These are phyloP conservation scores for Melanocharis versteri DNA, from an alignment of 2,113 vertebrate species.

Conservation along the genomic window DNA sequence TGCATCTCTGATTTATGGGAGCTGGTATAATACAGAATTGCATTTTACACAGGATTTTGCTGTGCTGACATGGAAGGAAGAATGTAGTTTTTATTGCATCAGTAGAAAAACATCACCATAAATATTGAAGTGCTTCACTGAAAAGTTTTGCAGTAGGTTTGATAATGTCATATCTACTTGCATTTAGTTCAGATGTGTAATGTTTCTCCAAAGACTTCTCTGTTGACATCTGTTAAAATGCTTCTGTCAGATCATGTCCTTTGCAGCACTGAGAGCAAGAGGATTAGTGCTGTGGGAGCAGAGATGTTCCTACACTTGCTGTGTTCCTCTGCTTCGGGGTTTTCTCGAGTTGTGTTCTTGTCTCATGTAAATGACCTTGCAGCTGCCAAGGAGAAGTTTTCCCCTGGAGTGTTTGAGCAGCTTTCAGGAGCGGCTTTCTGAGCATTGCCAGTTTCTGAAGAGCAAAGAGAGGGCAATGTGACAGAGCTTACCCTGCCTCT, in stretches of 20 bases:
- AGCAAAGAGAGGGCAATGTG: not conserved
- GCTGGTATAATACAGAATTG: not conserved
- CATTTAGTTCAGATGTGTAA: not conserved
- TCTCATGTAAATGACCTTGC: not conserved
- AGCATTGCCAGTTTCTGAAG: not conserved
- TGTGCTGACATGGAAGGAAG: not conserved
- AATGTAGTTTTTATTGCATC: not conserved
- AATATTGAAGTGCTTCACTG: not conserved
- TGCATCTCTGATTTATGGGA: not conserved
- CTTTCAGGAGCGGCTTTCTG: not conserved
- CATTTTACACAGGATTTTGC: not conserved
- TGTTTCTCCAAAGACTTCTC: not conserved
- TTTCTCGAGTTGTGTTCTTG: not conserved
- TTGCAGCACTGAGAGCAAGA: not conserved
- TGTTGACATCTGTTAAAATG: not conserved
- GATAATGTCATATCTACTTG: not conserved
- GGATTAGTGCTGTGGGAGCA: not conserved
- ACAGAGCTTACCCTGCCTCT: not conserved
- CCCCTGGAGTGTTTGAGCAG: not conserved
- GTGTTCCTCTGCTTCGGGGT: not conserved
- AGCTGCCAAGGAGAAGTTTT: not conserved
- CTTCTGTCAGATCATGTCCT: not conserved
- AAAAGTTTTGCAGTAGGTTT: not conserved
- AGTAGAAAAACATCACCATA: not conserved
- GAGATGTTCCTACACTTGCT: fast-evolving